Evolutionary conservation across 2,888 invertebrate species (phyloP), one percentile per base, ranked within the genome.

Genomic region (Temnothorax unifasciatus): DNA sequence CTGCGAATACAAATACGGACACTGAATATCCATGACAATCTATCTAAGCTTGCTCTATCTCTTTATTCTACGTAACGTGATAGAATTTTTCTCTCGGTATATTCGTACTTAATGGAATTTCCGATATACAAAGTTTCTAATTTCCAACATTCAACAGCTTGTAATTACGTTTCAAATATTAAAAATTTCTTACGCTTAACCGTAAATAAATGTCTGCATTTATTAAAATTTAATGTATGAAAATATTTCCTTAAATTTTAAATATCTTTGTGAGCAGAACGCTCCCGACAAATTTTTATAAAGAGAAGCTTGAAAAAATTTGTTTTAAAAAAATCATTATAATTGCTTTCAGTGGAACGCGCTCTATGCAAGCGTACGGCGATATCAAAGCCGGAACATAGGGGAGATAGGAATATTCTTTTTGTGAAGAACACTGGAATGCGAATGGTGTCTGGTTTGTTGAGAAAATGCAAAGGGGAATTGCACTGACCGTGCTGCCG

Each of bases 1-100:
- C 98, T 98, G 95, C 11, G 95, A 95, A 87, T 76, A 44, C 69
- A 25, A 68, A 76, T 47, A 18, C 18, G 44, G 63, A 47, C 11
- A 2, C 3, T 81, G 61, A 47, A 54, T 64, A 63, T 54, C 38
- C 29, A 8, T 52, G 57, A 29, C 18, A 38, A 69, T 29, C 29
- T 15, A 15, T 44, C 3, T n/a, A n/a, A 71, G 21, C 59, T 69
- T 38, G 21, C 3, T 41, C n/a, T 44, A 18, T 59, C 15, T 68
- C 41, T 77, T 77, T 44, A 54, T n/a, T 54, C 11, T 44, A 44
- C 54, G 18, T 29, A 18, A 44, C 54, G 18, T 29, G 21, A 13
- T 21, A 38, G 4, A 66, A 66, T 18, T 66, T 66, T 52, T 77
- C 15, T 0, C 21, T 18, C 11, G 25, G 2, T 44, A 15, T 68